phyloP scores from a whole-genome alignment of 2,797 vertebrate genomes.

The Nasua narica region DNA sequence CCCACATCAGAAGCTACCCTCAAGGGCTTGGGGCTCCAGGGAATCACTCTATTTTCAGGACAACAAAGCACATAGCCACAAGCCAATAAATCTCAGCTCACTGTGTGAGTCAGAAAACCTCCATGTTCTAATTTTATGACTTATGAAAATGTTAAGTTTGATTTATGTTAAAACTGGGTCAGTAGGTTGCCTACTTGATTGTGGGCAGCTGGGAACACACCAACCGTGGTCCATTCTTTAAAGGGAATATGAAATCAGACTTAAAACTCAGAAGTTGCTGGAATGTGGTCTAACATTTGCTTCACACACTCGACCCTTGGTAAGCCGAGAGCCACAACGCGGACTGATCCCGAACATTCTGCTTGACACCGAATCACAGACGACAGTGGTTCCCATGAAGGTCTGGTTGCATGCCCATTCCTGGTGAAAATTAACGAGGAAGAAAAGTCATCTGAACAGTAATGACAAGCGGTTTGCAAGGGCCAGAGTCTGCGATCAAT shows the following conservation, averaged over 20 bases:
- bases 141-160: background rate
- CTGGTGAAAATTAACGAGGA: background rate
- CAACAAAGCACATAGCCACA: background rate
- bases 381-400: background rate
- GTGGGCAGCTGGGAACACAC: background rate
- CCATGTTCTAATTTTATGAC: background rate
- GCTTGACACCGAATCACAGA: background rate
- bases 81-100: background rate
- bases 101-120: background rate
- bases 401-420: background rate
- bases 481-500: background rate
- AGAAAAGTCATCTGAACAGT: background rate
- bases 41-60: background rate
- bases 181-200: background rate
- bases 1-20: background rate
- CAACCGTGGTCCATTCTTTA: background rate
- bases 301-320: background rate
- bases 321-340: background rate
- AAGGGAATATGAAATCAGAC: background rate
- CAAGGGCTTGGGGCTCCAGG: rapidly evolving
- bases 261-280: background rate
- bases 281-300: background rate
- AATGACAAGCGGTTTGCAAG: background rate
- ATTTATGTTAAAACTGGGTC: background rate
- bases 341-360: background rate